Evolutionary conservation across 1,140 invertebrate genomes (phyloP), one percentile per base, ranked within the genome.

Genomic region (Chironomus tepperi): DNA sequence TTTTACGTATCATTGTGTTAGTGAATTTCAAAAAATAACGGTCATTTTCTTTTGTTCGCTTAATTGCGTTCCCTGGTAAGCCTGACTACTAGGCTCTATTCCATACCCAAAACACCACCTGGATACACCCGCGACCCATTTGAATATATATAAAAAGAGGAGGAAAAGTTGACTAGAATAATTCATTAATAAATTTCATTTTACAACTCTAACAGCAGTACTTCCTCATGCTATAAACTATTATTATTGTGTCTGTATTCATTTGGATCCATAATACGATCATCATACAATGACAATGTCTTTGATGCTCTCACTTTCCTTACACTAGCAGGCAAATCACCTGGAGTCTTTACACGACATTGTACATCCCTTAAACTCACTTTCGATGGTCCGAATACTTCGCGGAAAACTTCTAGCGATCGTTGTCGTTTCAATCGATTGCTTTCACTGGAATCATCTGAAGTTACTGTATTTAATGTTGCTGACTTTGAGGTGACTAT

Each of bases 281-380:
- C 93, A 78, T 95, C 93, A 79, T 94, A 95, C 3, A 95, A 81
- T 15, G 93, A 94, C 77, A 95, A 88, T 75, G 93, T 86, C 78
- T 88, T 84, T 76, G 79, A 79, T 72, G 84, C 82, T 43, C 90
- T 83, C 15, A 89, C 87, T 77, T 88, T 86, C 10, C 91, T 78
- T 2, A 91, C 88, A 0, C 90, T 91, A 0, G 90, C 89, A 6
- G 92, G 92, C 1, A 94, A 85, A 80, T 92, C 90, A 0, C 91
- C 90, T 0, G 93, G 92, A 0, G 93, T 94, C 81, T 94, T 94
- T 2, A 94, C 89, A 74, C 92, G 85, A 42, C 87, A 87, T 72
- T 89, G 88, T 0, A 91, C 89, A 81, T 92, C 89, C 75, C 90
- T 89, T 15, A 94, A 80, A 87, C 88, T 74, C 80, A 85, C 43